Percentiles rank a stretch among this genome's conserved stretches.
phyloP scores from a whole-genome alignment of 2,888 invertebrate species.

The Hypercompe scribonia region DNA sequence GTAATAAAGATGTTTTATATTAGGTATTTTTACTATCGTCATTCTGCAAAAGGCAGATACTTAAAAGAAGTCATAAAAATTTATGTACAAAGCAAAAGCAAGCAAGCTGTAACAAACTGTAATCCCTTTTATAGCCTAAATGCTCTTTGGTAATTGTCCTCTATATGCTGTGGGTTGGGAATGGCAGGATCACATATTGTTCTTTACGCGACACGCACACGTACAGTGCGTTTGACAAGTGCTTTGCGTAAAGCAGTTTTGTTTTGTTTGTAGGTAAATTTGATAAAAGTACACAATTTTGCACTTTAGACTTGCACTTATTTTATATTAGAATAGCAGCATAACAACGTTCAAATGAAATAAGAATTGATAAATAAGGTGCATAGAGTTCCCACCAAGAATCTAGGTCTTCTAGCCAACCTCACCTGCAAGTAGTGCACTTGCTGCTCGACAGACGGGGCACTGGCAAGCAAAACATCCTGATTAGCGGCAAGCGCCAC shows the following conservation, averaged over 20 bases:
- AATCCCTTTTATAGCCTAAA: background rate
- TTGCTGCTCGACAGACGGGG: no score
- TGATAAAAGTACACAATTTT: conserved; percentile 41
- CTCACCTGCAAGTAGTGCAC: no score
- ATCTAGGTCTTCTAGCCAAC: no score
- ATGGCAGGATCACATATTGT: conserved; percentile 8
- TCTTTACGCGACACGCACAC: conserved; percentile 26
- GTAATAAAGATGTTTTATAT: no score
- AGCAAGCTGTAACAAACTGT: background rate
- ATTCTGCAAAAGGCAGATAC: background rate
- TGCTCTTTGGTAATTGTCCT: background rate
- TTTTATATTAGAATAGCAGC: background rate
- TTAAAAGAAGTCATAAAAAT: background rate
- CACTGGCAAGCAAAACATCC: no score
- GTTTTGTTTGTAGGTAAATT: conserved; percentile 42
- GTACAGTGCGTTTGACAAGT: conserved; percentile 40
- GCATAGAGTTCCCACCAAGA: no score
- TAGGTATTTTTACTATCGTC: background rate
- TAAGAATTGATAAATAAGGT: no score
- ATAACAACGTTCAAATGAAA: no score
- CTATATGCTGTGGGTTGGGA: conserved; percentile 2
- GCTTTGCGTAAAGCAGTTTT: conserved; percentile 30
- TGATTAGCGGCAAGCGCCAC: no score
- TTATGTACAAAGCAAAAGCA: background rate
- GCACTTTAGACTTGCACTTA: background rate